phyloP scores from a whole-genome alignment of 1,140 invertebrate species.

The Cardiocondyla obscurior region DNA sequence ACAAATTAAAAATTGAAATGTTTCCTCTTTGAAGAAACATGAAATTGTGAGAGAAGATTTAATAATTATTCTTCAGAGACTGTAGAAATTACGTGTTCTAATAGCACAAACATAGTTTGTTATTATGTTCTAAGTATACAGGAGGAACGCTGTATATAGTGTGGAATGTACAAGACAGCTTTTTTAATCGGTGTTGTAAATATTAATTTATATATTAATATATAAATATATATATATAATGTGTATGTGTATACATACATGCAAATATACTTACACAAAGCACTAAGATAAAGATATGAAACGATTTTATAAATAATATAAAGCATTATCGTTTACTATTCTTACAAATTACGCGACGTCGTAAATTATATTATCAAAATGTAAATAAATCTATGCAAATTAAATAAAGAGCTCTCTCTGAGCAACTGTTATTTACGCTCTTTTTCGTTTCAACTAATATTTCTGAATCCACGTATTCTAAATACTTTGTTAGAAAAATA shows the following conservation, averaged over 20 bases:
- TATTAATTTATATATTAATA: slow-evolving; percentile 33
- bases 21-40: slow-evolving; percentile 25
- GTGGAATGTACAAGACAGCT: slow-evolving; percentile 58
- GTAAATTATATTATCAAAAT: slow-evolving; percentile 57
- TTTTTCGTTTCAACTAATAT: slow-evolving; percentile 9
- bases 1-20: slow-evolving; percentile 17
- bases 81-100: slow-evolving; percentile 50
- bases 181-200: slow-evolving; percentile 69
- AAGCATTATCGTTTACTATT: slow-evolving; percentile 62
- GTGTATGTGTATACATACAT: too few species aligned
- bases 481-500: neutral
- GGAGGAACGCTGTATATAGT: slow-evolving; percentile 59
- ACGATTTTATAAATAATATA: slow-evolving; percentile 69
- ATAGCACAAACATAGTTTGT: slow-evolving; percentile 42
- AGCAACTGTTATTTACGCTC: slow-evolving; percentile 8
- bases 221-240: too few species aligned
- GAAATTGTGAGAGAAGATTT: slow-evolving; percentile 32
- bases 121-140: slow-evolving; percentile 34
- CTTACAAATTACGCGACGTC: slow-evolving; percentile 59
- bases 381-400: slow-evolving; percentile 67
- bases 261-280: too few species aligned
- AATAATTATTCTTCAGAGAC: slow-evolving; percentile 35
- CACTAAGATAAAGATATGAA: slow-evolving; percentile 22
- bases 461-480: neutral
- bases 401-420: slow-evolving; percentile 62